A percentile compares a stretch with the other conserved stretches of the same genome.
Conservation (phyloP, 2,888 invertebrate genomes). For the Sycophila texana region DNA sequence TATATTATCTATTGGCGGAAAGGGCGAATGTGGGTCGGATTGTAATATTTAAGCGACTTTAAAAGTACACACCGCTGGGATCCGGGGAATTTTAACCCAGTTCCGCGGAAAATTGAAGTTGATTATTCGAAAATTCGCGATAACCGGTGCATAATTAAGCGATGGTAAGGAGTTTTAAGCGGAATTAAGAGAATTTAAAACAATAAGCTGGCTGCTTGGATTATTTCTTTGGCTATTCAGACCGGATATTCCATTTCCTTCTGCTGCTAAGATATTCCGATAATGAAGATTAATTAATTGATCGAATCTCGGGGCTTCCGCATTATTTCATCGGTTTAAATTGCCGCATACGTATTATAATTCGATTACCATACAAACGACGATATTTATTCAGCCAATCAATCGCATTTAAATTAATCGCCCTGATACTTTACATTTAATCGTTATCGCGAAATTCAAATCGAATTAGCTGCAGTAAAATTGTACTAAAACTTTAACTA, state of each 20-base stretch:
- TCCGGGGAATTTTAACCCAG: too few relatives aligned
- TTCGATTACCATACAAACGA: conserved; percentile 9
- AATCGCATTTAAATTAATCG: too few relatives aligned
- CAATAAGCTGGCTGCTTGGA: conserved; percentile 7
- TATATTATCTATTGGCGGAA: background rate
- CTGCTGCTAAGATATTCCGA: conserved; percentile 11
- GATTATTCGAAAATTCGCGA: too few relatives aligned
- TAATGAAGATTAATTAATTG: conserved; percentile 44
- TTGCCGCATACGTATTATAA: background rate
- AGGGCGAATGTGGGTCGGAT: conserved; percentile 23
- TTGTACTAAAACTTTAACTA: background rate
- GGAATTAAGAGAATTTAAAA: conserved; percentile 18
- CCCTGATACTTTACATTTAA: too few relatives aligned
- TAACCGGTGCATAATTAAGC: too few relatives aligned
- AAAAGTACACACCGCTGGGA: background rate
- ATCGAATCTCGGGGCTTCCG: conserved; percentile 31
- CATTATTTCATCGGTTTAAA: conserved; percentile 12
- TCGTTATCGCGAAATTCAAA: too few relatives aligned
- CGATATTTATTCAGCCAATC: conserved; percentile 15
- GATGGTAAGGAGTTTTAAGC: too few relatives aligned
- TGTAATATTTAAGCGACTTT: conserved; percentile 16
- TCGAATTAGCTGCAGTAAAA: background rate
- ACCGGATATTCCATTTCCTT: conserved; percentile 48
- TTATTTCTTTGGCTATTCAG: conserved; percentile 34
- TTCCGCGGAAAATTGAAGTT: too few relatives aligned